Evolutionary conservation across 2,888 invertebrate genomes (phyloP).

Genomic region (Limnephilus auricula): DNA sequence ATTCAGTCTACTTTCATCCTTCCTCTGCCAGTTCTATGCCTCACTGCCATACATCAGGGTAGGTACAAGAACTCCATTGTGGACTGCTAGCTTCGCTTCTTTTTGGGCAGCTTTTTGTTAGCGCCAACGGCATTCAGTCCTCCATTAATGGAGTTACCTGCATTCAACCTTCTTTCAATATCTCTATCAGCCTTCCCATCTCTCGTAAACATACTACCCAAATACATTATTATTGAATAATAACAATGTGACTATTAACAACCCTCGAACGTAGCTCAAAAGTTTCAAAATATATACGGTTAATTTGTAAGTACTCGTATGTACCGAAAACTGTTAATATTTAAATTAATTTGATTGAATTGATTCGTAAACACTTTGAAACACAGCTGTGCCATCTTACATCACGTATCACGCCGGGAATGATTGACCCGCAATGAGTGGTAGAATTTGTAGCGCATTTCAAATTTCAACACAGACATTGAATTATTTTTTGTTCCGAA

Average conservation of each 20-base stretch:
- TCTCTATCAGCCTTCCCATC: no score
- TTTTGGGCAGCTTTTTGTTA: no score
- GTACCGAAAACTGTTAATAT: neutral
- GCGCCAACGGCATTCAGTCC: no score
- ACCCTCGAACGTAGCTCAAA: neutral
- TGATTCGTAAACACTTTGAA: neutral
- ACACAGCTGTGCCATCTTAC: neutral
- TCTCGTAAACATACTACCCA: no score
- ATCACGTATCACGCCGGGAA: neutral
- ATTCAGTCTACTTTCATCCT: no score
- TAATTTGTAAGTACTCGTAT: neutral
- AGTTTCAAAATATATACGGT: neutral
- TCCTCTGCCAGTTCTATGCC: no score
- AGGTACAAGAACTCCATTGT: no score
- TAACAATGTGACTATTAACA: neutral
- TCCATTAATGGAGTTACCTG: no score
- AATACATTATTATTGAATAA: no score
- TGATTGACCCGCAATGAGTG: conserved; percentile 32
- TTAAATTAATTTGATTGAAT: neutral
- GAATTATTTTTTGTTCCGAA: conserved; percentile 47
- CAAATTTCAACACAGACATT: conserved; percentile 51
- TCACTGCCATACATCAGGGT: no score
- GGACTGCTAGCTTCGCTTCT: no score
- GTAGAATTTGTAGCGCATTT: conserved; percentile 41
- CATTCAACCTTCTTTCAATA: no score